These are phyloP conservation scores for Siderastrea radians DNA, from an alignment of 92 coral and sea anemone species.

Conservation along the genomic window DNA sequence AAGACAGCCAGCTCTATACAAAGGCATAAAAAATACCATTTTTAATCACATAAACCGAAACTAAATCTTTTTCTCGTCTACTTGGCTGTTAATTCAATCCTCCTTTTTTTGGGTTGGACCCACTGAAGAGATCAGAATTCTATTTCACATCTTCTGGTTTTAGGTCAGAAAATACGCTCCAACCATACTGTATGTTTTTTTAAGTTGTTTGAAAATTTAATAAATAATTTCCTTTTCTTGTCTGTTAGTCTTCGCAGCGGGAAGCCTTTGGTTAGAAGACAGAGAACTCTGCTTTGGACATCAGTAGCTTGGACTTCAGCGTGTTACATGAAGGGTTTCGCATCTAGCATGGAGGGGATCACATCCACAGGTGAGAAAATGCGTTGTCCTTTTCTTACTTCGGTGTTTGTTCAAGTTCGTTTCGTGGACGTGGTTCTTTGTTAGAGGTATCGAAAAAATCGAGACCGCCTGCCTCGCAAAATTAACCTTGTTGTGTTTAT, in stretches of 20 bases:
- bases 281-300: neutral
- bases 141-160: neutral
- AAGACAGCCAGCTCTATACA: neutral
- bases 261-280: constrained; percentile 12
- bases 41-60: constrained; percentile 8
- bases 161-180: neutral
- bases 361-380: constrained; percentile 24
- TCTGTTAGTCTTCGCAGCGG: constrained; percentile 13
- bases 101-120: neutral
- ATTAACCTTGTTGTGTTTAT: neutral
- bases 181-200: neutral
- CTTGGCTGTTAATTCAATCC: neutral
- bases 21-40: neutral
- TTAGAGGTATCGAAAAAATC: constrained; percentile 14
- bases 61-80: neutral
- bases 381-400: neutral
- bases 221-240: constrained; percentile 1
- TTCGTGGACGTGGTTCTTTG: neutral
- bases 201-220: constrained; percentile 28
- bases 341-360: constrained; percentile 31
- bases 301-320: neutral
- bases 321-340: constrained; percentile 43
- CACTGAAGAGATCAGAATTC: neutral
- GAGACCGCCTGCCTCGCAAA: constrained; percentile 36
- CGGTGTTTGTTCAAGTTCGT: neutral